These are phyloP conservation scores for Melanotaenia trifasciata DNA, from an alignment of 2,797 vertebrate species.

Conservation along the genomic window DNA sequence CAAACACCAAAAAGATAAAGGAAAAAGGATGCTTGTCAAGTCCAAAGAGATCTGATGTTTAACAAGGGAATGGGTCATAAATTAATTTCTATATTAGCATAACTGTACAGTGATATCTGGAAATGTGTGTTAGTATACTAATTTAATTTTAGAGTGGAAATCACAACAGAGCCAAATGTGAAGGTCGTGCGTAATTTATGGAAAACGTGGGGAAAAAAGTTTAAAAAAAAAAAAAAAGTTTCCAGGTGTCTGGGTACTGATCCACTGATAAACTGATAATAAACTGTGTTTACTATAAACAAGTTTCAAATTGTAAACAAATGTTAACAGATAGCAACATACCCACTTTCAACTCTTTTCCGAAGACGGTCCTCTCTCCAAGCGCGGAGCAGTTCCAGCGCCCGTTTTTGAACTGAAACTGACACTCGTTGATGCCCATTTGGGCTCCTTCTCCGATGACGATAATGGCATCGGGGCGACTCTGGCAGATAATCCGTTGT, in stretches of 20 bases:
- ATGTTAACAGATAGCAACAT: slow-evolving; percentile 86
- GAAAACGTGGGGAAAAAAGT: background rate
- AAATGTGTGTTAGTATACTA: background rate
- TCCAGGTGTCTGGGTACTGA: background rate
- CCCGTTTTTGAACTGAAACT: slow-evolving; percentile 97
- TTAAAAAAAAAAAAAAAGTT: too few species aligned
- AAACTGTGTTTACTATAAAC: slow-evolving; percentile 7
- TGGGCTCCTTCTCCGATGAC: slow-evolving; percentile 98
- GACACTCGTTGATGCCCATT: slow-evolving; percentile 99
- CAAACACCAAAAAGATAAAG: background rate
- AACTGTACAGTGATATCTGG: background rate
- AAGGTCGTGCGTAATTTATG: background rate
- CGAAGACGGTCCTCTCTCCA: slow-evolving; percentile 97
- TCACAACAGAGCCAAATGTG: background rate
- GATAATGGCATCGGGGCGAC: slow-evolving; percentile 98
- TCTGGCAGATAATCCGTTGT: slow-evolving; percentile 98
- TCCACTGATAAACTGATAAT: background rate
- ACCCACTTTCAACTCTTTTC: slow-evolving; percentile 99
- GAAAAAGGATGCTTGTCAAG: background rate
- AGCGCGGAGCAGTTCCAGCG: slow-evolving; percentile 99
- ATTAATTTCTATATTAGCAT: background rate
- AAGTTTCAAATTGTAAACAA: slow-evolving; percentile 53
- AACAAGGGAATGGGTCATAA: background rate
- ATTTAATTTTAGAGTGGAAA: background rate
- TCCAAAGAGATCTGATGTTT: background rate